Evolutionary conservation across 1,140 invertebrate species (phyloP), one percentile per base, ranked within the genome.

Genomic region (Acromyrmex heyeri): DNA sequence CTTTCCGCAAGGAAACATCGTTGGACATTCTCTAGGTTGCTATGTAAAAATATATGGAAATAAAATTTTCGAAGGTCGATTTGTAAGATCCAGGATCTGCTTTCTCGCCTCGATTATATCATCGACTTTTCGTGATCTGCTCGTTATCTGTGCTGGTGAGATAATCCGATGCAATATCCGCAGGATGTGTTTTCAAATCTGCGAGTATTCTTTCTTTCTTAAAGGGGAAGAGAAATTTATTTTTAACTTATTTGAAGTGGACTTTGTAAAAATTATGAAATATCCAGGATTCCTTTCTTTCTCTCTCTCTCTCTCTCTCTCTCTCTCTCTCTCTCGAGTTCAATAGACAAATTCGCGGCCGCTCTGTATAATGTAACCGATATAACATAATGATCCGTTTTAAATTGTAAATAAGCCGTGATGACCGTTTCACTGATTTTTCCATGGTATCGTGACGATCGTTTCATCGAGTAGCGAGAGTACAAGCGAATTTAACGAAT

Each of bases 61-160:
- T 16, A 62, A 62, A 62, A 62, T 48, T 83, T 34, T 27, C 79
- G 79, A 75, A 75, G 79, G 57, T 75, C 79, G 69, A 16, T 18
- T 72, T 18, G 27, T 24, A 24, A 82, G 12, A 73, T 27, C 0
- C 18, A 18, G 18, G 6, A 53, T 57, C 14, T 27, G 14, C 69
- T 83, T 83, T 75, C 69, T 75, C 67, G 53, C 1, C 4, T 44
- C 6, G 3, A 34, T 83, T 83, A 38, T 27, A 75, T 75, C 69
- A 61, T 48, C 79, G 79, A 83, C 69, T 27, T 82, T n/a, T 61
- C 53, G 10, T 18, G 18, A 72, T 75, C n/a, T 30, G 67, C 38
- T 21, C 14, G 8, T 79, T 44, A 55, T 50, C 7, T 38, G 38
- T 21, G 18, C n/a, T 16, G 10, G 10, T 70, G 78, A 72, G 50